Percentiles rank a stretch among this genome's conserved stretches.
Conservation (phyloP, 2,113 vertebrate species). For the Zapus hudsonius region DNA sequence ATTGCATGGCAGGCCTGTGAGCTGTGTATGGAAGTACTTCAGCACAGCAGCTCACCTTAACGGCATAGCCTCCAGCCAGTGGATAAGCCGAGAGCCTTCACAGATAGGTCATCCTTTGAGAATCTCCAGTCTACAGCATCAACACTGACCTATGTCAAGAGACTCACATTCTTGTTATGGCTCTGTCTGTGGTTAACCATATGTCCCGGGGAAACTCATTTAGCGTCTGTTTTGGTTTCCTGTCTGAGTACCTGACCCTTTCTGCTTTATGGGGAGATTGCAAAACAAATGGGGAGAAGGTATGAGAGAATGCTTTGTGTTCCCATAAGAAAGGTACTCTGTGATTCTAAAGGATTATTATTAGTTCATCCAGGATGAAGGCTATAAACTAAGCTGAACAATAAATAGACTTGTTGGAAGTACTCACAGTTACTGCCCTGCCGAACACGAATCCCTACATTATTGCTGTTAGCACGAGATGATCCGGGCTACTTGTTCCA, state of each 20-base stretch:
- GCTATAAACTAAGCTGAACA: constrained; percentile 54
- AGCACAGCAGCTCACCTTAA: not conserved
- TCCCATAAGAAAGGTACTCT: constrained; percentile 52
- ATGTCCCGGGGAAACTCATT: constrained; percentile 65
- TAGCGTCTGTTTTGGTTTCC: constrained; percentile 70
- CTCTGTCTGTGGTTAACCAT: constrained; percentile 67
- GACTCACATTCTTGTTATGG: constrained; percentile 61
- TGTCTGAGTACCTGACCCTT: constrained; percentile 76
- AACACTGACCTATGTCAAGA: constrained; percentile 61
- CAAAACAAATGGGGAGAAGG: constrained; percentile 44
- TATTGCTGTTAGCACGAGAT: constrained; percentile 7
- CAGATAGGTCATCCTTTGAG: constrained; percentile 58
- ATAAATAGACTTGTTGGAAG: constrained; percentile 59
- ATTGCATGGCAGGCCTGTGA: not conserved
- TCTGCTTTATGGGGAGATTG: constrained; percentile 51
- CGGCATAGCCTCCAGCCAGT: not conserved
- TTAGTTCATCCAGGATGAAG: constrained; percentile 57
- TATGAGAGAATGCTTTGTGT: constrained; percentile 74
- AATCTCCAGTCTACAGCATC: constrained; percentile 41
- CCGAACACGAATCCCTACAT: not conserved
- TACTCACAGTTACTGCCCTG: constrained; percentile 1
- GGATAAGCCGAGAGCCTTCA: constrained; percentile 27
- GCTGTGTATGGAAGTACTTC: not conserved
- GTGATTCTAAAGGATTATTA: constrained; percentile 61
- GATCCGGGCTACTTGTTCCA: constrained; percentile 10